phyloP scores from a whole-genome alignment of 1,140 invertebrate species.

The Drosophila rufa region DNA sequence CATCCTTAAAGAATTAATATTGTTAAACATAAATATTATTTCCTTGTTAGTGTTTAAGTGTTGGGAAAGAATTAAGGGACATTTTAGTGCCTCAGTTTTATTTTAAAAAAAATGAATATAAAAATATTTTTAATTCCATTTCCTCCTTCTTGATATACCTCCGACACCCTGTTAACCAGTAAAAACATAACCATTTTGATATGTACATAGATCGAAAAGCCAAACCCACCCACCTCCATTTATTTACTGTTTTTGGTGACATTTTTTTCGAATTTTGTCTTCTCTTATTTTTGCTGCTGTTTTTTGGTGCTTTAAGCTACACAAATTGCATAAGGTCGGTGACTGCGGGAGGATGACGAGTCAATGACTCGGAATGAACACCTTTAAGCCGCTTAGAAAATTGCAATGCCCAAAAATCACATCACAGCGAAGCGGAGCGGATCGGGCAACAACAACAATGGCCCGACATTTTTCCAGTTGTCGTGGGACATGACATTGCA shows the following conservation, averaged over 20 bases:
- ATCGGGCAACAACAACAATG: conserved; percentile 43
- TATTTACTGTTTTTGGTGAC: conserved; percentile 24
- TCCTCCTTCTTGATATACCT: neutral
- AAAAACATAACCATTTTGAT: conserved; percentile 20
- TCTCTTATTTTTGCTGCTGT: neutral
- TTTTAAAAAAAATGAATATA: neutral
- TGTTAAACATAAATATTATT: too few species aligned
- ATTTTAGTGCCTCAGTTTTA: neutral
- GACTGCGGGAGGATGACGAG: conserved; percentile 18
- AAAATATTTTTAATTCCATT: neutral
- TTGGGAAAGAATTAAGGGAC: too few species aligned
- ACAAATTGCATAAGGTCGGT: conserved; percentile 42
- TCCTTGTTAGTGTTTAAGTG: too few species aligned
- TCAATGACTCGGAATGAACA: conserved; percentile 78
- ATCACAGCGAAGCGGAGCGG: conserved; percentile 34
- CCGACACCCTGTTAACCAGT: neutral
- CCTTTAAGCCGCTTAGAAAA: conserved; percentile 82
- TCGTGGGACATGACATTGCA: conserved; percentile 48
- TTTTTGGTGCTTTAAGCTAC: conserved; percentile 41
- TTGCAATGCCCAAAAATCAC: conserved; percentile 74
- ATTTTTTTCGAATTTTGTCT: neutral
- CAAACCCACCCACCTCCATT: conserved; percentile 11
- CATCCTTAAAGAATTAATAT: too few species aligned
- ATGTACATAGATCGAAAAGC: conserved; percentile 21
- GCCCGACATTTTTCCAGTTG: conserved; percentile 30